phyloP scores from a whole-genome alignment of 2,113 vertebrate species.

The Mandrillus leucophaeus region DNA sequence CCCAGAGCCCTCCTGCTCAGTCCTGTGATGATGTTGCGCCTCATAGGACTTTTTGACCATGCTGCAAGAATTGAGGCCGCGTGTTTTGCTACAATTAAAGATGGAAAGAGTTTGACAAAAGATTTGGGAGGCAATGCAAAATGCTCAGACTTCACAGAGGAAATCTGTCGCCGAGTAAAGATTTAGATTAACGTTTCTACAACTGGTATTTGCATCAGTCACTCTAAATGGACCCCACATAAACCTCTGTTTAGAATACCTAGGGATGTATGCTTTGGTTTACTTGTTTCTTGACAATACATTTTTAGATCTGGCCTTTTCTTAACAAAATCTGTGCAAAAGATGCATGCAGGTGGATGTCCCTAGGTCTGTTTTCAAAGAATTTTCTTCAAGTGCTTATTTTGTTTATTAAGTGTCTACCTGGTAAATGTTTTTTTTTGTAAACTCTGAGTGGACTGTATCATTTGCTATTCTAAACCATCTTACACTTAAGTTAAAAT shows the following conservation, averaged over 20 bases:
- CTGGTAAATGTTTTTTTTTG: conserved; percentile 77
- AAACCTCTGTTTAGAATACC: not conserved
- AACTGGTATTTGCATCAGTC: accelerated
- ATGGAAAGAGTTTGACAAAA: conserved; percentile 93
- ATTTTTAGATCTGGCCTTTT: conserved; percentile 71
- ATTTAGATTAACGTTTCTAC: conserved; percentile 78
- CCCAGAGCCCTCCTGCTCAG: conserved; percentile 96
- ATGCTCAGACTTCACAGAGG: conserved; percentile 95
- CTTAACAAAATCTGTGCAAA: conserved; percentile 72
- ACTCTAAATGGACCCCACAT: not conserved
- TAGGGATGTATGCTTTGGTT: not conserved
- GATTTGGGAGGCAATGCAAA: conserved; percentile 95
- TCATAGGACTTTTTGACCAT: conserved; percentile 91
- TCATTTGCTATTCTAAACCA: conserved; percentile 64
- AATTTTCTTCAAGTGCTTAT: conserved; percentile 78
- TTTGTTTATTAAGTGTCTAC: conserved; percentile 80
- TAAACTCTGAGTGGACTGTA: conserved; percentile 67
- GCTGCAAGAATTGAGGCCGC: conserved; percentile 91
- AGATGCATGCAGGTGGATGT: conserved; percentile 31
- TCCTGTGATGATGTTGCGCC: conserved; percentile 96
- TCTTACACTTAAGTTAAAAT: conserved; percentile 68
- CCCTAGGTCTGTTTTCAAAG: conserved; percentile 77
- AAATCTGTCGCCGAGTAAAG: conserved; percentile 92
- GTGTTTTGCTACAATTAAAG: conserved; percentile 93
- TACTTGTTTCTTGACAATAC: conserved; percentile 64